phyloP scores from a whole-genome alignment of 2,113 vertebrate genomes.

The Melospiza georgiana region DNA sequence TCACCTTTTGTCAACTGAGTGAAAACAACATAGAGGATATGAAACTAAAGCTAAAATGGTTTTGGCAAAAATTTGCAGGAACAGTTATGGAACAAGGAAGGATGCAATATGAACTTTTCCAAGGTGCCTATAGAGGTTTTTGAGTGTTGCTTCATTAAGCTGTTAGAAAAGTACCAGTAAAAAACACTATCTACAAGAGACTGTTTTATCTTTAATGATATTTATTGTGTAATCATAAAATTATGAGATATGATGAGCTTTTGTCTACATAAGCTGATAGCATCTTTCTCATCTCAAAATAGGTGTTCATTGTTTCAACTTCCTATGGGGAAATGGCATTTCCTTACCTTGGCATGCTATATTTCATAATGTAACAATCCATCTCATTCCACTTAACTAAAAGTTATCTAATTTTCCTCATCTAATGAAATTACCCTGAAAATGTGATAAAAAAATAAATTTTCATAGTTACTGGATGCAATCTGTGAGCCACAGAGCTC shows the following conservation, averaged over 20 bases:
- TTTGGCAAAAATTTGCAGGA: neutral
- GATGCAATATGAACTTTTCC: neutral
- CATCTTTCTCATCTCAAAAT: conserved; percentile 53
- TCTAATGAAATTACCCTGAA: neutral
- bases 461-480: neutral
- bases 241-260: neutral
- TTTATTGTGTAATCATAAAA: conserved; percentile 23
- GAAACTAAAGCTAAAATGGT: neutral
- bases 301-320: conserved; percentile 42
- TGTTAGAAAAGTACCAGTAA: neutral
- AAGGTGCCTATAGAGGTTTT: neutral
- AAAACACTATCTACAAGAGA: neutral
- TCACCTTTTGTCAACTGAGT: neutral
- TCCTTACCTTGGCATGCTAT: conserved; percentile 10
- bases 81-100: neutral
- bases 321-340: conserved; percentile 26
- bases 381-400: neutral
- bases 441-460: neutral
- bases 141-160: neutral
- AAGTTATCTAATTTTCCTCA: neutral
- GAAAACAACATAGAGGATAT: neutral
- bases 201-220: neutral
- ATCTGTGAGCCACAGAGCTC: neutral
- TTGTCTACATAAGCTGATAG: conserved; percentile 21
- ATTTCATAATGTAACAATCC: neutral